phyloP scores from a whole-genome alignment of 2,113 vertebrate genomes.

The Prinia subflava region DNA sequence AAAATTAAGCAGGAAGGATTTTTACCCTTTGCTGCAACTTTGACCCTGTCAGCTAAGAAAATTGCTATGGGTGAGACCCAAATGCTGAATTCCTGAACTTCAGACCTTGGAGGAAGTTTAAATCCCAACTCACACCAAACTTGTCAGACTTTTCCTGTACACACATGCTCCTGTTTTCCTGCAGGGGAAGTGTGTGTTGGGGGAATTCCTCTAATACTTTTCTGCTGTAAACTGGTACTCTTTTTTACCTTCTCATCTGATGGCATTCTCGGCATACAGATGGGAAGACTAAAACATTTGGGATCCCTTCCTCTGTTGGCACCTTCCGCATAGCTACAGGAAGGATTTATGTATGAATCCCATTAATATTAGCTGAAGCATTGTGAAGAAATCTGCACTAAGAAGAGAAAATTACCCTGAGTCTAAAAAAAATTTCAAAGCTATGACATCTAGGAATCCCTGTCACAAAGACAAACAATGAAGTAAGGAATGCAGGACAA shows the following conservation, averaged over 20 bases:
- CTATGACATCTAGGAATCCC: not conserved
- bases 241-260: not conserved
- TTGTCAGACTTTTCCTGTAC: not conserved
- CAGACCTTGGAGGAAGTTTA: not conserved
- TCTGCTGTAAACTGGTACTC: not conserved
- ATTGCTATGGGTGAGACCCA: accelerated
- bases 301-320: not conserved
- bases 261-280: not conserved
- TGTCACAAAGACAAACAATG: not conserved
- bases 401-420: not conserved
- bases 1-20: not conserved
- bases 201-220: not conserved
- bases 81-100: not conserved
- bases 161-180: not conserved
- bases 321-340: not conserved
- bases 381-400: not conserved
- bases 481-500: not conserved
- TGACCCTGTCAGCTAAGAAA: not conserved
- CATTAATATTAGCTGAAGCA: not conserved
- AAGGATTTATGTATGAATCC: not conserved
- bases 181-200: not conserved
- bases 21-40: not conserved
- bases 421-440: not conserved
- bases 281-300: not conserved
- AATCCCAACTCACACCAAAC: not conserved